Evolutionary conservation across 2,888 invertebrate species (phyloP).

Genomic region (Pandemis heparana): DNA sequence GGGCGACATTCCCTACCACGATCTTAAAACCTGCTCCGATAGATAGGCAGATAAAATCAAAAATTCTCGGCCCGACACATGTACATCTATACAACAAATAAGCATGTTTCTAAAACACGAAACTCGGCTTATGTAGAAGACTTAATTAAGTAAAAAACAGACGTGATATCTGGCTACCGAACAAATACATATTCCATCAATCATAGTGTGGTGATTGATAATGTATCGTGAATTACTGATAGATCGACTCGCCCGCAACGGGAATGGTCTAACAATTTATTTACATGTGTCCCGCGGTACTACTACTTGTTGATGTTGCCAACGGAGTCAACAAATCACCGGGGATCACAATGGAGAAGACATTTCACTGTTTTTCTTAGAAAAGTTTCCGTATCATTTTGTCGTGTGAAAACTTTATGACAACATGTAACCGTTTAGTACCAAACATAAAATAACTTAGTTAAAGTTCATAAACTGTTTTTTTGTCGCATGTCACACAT

Average conservation of each 20-base stretch:
- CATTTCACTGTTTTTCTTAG: not conserved
- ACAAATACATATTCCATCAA: constrained; percentile 79
- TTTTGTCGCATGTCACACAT: not conserved
- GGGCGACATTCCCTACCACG: constrained; percentile 56
- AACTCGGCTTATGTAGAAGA: constrained; percentile 65
- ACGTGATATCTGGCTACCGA: constrained; percentile 84
- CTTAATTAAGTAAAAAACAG: constrained; percentile 81
- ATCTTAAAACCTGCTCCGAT: constrained; percentile 51
- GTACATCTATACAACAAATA: constrained; percentile 21
- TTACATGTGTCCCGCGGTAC: constrained; percentile 76
- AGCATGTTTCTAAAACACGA: constrained; percentile 43
- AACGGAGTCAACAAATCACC: constrained; percentile 49
- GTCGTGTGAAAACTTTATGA: not conserved
- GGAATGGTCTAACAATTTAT: constrained; percentile 82
- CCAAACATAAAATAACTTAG: not conserved
- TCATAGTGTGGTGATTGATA: constrained; percentile 82
- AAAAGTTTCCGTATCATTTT: not conserved
- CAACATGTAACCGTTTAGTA: not conserved
- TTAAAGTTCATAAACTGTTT: too few species aligned
- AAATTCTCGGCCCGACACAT: constrained; percentile 36
- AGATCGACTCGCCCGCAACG: constrained; percentile 76
- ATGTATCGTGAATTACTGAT: constrained; percentile 84
- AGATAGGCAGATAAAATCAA: constrained; percentile 51
- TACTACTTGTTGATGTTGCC: constrained; percentile 81
- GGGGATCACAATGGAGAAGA: constrained; percentile 28